Evolutionary conservation across 2,888 invertebrate species (phyloP).

Genomic region (Seira ritae): DNA sequence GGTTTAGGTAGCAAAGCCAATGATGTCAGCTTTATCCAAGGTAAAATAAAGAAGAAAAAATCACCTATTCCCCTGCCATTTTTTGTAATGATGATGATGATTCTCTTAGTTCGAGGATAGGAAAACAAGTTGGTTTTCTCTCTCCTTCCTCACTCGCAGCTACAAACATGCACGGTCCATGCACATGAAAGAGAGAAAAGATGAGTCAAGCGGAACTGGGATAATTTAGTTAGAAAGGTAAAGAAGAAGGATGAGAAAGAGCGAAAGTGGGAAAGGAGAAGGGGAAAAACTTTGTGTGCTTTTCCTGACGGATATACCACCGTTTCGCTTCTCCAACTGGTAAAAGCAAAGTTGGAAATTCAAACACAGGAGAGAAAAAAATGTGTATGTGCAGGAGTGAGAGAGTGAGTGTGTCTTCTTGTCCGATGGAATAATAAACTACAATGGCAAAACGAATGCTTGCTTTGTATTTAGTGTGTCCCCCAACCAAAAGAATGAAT

Average conservation of each 20-base stretch:
- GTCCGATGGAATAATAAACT: conserved; percentile 54
- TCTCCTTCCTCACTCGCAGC: too few species aligned
- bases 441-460: conserved; percentile 37
- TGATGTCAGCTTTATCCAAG: background rate
- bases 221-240: conserved; percentile 64
- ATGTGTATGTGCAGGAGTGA: too few species aligned
- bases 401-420: conserved; percentile 23
- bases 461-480: conserved; percentile 40
- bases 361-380: conserved; percentile 23
- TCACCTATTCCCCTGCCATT: background rate
- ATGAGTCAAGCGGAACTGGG: conserved; percentile 57
- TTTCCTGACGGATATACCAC: conserved; percentile 19
- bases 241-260: conserved; percentile 48
- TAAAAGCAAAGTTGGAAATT: conserved; percentile 40
- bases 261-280: conserved; percentile 63
- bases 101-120: background rate
- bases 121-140: background rate
- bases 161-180: conserved; percentile 39
- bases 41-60: background rate
- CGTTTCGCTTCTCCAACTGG: conserved; percentile 28
- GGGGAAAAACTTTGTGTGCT: conserved; percentile 38
- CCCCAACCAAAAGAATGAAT: too few species aligned
- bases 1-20: too few species aligned
- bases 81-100: background rate
- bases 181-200: conserved; percentile 43